Evolutionary conservation across 2,113 vertebrate species (phyloP).

Genomic region (Tetrao urogallus): DNA sequence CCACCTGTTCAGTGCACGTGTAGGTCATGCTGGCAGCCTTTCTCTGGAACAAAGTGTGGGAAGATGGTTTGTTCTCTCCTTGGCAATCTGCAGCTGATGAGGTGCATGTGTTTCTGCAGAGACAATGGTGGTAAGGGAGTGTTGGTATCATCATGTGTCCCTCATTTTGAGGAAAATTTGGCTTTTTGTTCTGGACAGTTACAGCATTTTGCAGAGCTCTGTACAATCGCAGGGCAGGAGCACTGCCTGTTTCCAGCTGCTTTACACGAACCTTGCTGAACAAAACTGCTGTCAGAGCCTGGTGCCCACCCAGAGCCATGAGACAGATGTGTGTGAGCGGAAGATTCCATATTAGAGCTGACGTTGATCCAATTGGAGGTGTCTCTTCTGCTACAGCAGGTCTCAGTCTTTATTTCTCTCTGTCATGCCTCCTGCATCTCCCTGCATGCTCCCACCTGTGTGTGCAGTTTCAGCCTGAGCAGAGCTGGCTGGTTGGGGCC

Average conservation of each 20-base stretch:
- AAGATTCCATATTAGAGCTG: not conserved
- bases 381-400: not conserved
- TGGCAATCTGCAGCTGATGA: constrained; percentile 26
- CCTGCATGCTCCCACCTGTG: not conserved
- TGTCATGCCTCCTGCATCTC: not conserved
- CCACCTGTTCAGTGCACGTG: not conserved
- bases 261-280: not conserved
- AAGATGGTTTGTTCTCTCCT: not conserved
- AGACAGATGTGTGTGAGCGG: not conserved
- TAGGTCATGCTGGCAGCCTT: not conserved
- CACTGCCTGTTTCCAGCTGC: not conserved
- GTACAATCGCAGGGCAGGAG: not conserved
- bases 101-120: constrained; percentile 41
- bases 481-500: accelerated
- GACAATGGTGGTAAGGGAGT: constrained; percentile 21
- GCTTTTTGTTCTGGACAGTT: not conserved
- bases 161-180: not conserved
- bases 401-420: not conserved
- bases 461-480: not conserved
- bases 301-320: not conserved
- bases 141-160: constrained; percentile 4
- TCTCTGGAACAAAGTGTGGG: not conserved
- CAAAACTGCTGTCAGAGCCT: not conserved
- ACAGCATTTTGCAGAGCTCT: not conserved
- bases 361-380: not conserved